Percentiles rank a stretch among this genome's conserved stretches.
phyloP scores from a whole-genome alignment of 2,888 invertebrate genomes.

The Aproaerema taeniolella region DNA sequence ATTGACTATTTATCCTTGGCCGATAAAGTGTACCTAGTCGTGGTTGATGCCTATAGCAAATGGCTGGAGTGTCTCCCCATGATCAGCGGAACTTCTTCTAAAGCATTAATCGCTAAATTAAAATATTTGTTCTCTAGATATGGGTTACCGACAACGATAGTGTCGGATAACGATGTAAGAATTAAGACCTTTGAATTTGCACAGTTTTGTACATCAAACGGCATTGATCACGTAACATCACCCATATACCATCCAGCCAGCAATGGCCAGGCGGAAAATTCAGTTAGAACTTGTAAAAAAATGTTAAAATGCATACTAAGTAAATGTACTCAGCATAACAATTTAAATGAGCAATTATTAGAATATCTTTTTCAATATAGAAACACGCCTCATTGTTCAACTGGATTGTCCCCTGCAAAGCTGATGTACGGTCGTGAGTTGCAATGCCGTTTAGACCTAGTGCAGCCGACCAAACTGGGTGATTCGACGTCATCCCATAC shows the following conservation, averaged over 20 bases:
- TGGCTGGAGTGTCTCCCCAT: constrained; percentile 14
- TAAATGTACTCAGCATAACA: too few relatives aligned
- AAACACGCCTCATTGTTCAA: constrained; percentile 19
- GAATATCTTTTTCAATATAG: constrained; percentile 22
- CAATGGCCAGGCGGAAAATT: constrained; percentile 13
- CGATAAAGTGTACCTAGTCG: constrained; percentile 4
- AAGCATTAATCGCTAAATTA: constrained; percentile 6
- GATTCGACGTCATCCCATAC: too few relatives aligned
- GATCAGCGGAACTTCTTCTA: background rate
- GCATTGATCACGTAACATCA: too few relatives aligned
- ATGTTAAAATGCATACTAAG: constrained; percentile 12
- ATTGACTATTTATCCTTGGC: constrained; percentile 11
- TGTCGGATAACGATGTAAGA: background rate
- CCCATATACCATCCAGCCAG: constrained; percentile 12
- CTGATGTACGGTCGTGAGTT: constrained; percentile 15
- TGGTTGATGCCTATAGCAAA: constrained; percentile 15
- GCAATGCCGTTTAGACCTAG: background rate
- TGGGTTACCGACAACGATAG: constrained; percentile 7
- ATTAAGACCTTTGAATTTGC: background rate
- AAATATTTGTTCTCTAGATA: constrained; percentile 11
- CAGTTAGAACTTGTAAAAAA: constrained; percentile 12
- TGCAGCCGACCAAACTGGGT: too few relatives aligned
- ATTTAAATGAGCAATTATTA: too few relatives aligned
- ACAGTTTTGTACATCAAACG: background rate
- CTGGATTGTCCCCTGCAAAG: constrained; percentile 19